Conservation (phyloP, 2,113 vertebrate species). For the Chamaetylas fuelleborni region DNA sequence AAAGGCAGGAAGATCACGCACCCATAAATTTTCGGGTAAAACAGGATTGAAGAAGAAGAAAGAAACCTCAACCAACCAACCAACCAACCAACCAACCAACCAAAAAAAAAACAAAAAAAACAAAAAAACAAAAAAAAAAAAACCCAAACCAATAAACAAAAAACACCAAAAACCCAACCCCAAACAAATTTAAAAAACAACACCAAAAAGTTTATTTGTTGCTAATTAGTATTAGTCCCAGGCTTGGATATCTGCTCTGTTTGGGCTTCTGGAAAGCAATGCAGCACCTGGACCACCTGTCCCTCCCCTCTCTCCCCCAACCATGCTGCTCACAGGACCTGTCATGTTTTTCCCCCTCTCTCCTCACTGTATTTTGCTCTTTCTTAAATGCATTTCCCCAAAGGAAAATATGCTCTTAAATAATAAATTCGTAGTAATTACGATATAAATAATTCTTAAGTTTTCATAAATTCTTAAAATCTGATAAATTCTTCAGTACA, state of each 20-base stretch:
- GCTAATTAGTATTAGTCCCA: not conserved
- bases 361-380: not conserved
- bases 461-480: not conserved
- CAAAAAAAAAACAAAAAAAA: too few species aligned
- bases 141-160: too few species aligned
- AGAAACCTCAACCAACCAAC: too few species aligned
- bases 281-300: not conserved
- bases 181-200: too few species aligned
- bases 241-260: accelerated
- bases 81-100: too few species aligned
- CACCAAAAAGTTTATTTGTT: not conserved
- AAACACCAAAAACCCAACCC: too few species aligned
- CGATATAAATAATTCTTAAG: not conserved
- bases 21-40: accelerated
- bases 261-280: accelerated
- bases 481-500: not conserved
- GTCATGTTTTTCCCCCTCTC: accelerated
- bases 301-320: not conserved
- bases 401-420: not conserved
- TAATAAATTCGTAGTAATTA: not conserved
- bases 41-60: too few species aligned
- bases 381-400: not conserved
- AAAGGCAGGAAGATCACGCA: too few species aligned
- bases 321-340: accelerated
- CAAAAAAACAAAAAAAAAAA: too few species aligned